These are phyloP conservation scores for Harlomillsia oculata DNA, from an alignment of 1,140 invertebrate genomes.

Conservation along the genomic window DNA sequence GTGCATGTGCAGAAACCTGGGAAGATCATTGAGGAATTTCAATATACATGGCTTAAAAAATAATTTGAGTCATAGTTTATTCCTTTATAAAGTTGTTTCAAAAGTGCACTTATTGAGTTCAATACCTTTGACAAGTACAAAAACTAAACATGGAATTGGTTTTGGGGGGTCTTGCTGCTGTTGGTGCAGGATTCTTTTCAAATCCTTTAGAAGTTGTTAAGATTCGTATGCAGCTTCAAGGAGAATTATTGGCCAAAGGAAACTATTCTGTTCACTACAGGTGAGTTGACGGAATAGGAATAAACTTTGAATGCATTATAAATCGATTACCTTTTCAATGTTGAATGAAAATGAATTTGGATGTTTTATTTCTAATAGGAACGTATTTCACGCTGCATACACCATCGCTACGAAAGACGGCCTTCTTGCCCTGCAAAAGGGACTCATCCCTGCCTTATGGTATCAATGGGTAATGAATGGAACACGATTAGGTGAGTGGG, in stretches of 20 bases:
- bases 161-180: constrained; percentile 26
- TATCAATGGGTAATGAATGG: constrained; percentile 61
- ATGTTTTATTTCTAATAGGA: constrained; percentile 48
- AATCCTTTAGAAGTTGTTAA: constrained; percentile 56
- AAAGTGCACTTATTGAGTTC: background rate
- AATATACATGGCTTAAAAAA: too few relatives aligned
- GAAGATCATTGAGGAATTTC: too few relatives aligned
- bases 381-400: constrained; percentile 58
- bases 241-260: constrained; percentile 64
- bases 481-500: constrained; percentile 45
- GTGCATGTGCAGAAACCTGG: too few relatives aligned
- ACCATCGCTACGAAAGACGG: constrained; percentile 56
- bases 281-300: constrained; percentile 7
- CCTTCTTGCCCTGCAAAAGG: constrained; percentile 69
- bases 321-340: background rate
- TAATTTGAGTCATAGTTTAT: background rate
- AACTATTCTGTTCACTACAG: constrained; percentile 46
- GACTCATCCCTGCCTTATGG: constrained; percentile 67
- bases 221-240: constrained; percentile 79
- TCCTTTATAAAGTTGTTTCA: background rate
- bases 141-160: constrained; percentile 24
- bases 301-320: too few relatives aligned
- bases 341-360: background rate
- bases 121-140: background rate
- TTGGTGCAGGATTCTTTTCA: constrained; percentile 26